phyloP scores from a whole-genome alignment of 2,113 vertebrate genomes.

The Anhinga anhinga region DNA sequence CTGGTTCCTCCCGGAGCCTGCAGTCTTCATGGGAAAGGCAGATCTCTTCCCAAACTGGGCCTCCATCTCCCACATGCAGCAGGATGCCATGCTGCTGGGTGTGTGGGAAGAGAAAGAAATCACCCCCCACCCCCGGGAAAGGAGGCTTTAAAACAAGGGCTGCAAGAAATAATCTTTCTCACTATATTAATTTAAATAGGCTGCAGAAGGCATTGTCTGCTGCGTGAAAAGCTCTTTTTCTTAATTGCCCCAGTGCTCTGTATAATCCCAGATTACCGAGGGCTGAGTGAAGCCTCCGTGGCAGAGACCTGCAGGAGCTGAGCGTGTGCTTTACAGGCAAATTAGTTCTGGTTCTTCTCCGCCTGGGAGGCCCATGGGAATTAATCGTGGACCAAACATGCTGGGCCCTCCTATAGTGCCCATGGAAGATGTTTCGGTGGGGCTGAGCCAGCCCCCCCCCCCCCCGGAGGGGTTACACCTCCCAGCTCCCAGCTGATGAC shows the following conservation, averaged over 20 bases:
- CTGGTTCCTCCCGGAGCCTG: background rate
- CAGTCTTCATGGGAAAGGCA: background rate
- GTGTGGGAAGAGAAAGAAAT: background rate
- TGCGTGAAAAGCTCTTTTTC: background rate
- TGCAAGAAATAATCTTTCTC: background rate
- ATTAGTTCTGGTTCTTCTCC: background rate
- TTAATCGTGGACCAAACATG: accelerated
- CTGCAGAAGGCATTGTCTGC: slow-evolving; percentile 13
- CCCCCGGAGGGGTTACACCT: accelerated
- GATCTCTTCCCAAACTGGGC: background rate
- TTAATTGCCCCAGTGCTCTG: background rate
- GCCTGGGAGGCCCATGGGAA: accelerated
- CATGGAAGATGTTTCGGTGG: accelerated
- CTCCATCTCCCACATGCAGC: background rate
- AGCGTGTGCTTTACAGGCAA: background rate
- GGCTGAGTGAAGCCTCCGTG: background rate
- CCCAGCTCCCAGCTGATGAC: background rate
- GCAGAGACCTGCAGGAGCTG: background rate
- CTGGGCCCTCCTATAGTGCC: accelerated
- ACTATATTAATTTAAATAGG: background rate
- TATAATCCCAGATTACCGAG: background rate
- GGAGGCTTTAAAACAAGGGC: background rate
- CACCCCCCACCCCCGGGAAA: background rate
- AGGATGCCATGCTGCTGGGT: background rate
- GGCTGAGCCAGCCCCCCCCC: background rate